Percentiles rank a stretch among this genome's conserved stretches.
These are phyloP conservation scores for Dendrocincla tyrannina DNA, from an alignment of 2,797 vertebrate species.

Conservation along the genomic window DNA sequence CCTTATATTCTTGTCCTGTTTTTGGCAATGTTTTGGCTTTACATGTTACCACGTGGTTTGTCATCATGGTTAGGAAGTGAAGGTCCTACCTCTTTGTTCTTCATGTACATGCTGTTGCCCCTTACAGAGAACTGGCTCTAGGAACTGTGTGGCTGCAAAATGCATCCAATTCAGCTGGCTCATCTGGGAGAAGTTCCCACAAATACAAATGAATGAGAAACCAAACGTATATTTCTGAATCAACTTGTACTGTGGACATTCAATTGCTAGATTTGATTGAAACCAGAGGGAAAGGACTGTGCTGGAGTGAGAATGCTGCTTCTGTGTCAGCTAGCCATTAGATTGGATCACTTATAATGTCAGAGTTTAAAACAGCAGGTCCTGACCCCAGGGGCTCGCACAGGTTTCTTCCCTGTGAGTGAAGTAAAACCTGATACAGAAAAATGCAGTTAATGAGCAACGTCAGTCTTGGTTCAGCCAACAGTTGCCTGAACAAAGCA, in stretches of 20 bases:
- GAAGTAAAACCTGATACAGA: neutral
- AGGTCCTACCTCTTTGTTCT: neutral
- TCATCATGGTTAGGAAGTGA: neutral
- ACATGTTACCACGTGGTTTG: accelerated
- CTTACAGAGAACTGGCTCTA: neutral
- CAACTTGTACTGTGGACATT: neutral
- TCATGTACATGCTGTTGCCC: neutral
- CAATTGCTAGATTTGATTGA: neutral
- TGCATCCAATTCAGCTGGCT: neutral
- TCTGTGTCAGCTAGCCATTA: neutral
- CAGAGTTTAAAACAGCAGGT: neutral
- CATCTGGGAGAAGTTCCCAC: neutral
- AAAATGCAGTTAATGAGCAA: neutral
- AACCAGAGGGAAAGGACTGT: neutral
- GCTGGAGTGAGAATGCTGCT: neutral
- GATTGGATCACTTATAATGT: neutral
- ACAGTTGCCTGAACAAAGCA: neutral
- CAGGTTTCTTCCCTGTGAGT: neutral
- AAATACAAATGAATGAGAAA: neutral
- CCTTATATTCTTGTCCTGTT: accelerated
- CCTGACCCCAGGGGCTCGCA: neutral
- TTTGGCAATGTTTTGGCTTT: neutral
- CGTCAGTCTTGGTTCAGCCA: neutral
- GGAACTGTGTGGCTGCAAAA: neutral
- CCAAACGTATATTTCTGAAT: neutral